Evolutionary conservation across 2,888 invertebrate genomes (phyloP).

Genomic region (Drosophila kambysellisi): DNA sequence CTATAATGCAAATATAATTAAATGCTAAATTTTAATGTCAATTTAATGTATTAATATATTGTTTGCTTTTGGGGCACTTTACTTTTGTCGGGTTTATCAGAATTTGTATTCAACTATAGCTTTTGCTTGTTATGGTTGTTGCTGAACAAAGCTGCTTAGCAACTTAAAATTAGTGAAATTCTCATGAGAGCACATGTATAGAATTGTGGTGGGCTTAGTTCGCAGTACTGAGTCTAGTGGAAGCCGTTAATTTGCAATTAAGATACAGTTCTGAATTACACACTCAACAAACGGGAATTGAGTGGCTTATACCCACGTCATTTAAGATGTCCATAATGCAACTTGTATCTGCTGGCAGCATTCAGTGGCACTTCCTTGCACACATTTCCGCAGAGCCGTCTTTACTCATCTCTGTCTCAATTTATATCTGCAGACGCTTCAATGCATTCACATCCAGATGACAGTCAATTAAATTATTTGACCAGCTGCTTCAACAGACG

Average conservation of each 20-base stretch:
- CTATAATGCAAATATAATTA: slow-evolving; percentile 1
- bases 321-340: neutral
- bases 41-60: slow-evolving; percentile 7
- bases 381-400: neutral
- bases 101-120: slow-evolving; percentile 43
- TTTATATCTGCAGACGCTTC: slow-evolving; percentile 18
- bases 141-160: neutral
- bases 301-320: neutral
- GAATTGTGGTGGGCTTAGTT: neutral
- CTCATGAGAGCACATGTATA: slow-evolving; percentile 4
- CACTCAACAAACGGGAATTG: neutral
- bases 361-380: neutral
- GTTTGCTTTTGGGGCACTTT: slow-evolving; percentile 7
- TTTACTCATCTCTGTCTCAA: slow-evolving; percentile 16
- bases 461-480: slow-evolving; percentile 9
- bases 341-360: neutral
- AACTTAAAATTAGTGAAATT: neutral
- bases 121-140: slow-evolving; percentile 9
- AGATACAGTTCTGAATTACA: neutral
- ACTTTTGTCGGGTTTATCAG: slow-evolving; percentile 41
- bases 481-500: slow-evolving; percentile 12
- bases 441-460: slow-evolving; percentile 1
- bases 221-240: neutral
- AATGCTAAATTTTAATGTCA: slow-evolving; percentile 5
- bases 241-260: slow-evolving; percentile 20